Percentiles rank a stretch among this genome's conserved stretches.
Conservation (phyloP, 2,888 invertebrate genomes). For the Mycogona germanica region DNA sequence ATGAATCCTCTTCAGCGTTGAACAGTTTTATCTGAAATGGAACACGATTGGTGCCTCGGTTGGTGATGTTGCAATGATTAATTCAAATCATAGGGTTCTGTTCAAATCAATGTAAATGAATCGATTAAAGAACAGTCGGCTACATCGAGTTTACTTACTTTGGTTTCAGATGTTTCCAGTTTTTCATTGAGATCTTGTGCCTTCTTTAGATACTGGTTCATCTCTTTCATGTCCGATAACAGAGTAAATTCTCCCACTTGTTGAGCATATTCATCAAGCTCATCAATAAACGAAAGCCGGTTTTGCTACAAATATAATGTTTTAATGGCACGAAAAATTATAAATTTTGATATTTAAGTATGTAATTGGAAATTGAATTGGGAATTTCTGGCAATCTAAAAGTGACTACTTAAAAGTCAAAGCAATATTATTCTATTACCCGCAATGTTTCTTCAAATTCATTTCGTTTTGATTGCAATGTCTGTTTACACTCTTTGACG, state of each 20-base stretch:
- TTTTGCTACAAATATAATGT: too few relatives aligned
- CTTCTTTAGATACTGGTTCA: constrained; percentile 68
- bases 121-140: too few relatives aligned
- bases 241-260: constrained; percentile 75
- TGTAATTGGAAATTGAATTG: too few relatives aligned
- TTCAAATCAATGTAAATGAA: too few relatives aligned
- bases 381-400: too few relatives aligned
- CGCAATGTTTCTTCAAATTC: constrained; percentile 76
- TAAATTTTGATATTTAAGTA: too few relatives aligned
- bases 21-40: constrained; percentile 70
- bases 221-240: constrained; percentile 72
- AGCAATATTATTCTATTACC: constrained; percentile 28
- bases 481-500: constrained; percentile 66
- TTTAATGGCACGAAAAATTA: too few relatives aligned
- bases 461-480: constrained; percentile 64
- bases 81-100: too few relatives aligned
- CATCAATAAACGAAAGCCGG: constrained; percentile 68
- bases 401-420: too few relatives aligned
- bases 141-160: constrained; percentile 28
- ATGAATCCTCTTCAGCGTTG: constrained; percentile 81
- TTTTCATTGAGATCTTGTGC: constrained; percentile 62
- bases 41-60: too few relatives aligned
- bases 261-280: constrained; percentile 61
- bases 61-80: too few relatives aligned
- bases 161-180: constrained; percentile 56